phyloP scores from a whole-genome alignment of 1,140 invertebrate genomes.

The Manduca sexta region DNA sequence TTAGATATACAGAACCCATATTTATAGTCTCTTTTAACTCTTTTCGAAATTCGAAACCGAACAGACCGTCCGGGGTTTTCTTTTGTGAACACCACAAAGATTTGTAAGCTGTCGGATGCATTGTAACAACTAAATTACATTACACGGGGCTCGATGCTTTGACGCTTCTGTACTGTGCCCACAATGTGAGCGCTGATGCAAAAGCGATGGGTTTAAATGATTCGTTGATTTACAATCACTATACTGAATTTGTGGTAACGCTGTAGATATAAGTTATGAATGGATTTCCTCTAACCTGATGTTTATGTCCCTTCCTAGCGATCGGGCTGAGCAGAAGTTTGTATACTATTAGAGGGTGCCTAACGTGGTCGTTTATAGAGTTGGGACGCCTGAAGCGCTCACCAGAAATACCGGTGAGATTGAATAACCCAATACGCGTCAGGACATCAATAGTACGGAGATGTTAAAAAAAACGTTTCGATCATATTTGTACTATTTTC shows the following conservation, averaged over 20 bases:
- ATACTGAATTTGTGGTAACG: no score
- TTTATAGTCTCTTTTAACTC: conserved; percentile 9
- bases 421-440: no score
- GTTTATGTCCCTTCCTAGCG: no score
- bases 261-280: not conserved
- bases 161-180: conserved; percentile 41
- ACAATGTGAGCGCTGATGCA: conserved; percentile 58
- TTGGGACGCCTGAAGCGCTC: no score
- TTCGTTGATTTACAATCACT: not conserved
- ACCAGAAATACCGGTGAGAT: no score
- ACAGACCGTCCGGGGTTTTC: conserved; percentile 42
- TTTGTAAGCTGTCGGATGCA: conserved; percentile 34
- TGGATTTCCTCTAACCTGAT: no score
- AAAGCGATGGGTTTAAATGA: conserved; percentile 32
- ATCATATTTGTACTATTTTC: no score
- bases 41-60: conserved; percentile 53
- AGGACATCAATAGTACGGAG: no score
- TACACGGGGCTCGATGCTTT: conserved; percentile 42
- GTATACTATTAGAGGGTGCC: no score
- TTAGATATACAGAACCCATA: conserved; percentile 2
- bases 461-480: no score
- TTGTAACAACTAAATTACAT: conserved; percentile 52
- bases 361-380: no score
- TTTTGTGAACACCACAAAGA: conserved; percentile 51
- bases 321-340: no score